Evolutionary conservation across 1,140 invertebrate genomes (phyloP), one percentile per base, ranked within the genome.

Genomic region (Scylla paramamosain): DNA sequence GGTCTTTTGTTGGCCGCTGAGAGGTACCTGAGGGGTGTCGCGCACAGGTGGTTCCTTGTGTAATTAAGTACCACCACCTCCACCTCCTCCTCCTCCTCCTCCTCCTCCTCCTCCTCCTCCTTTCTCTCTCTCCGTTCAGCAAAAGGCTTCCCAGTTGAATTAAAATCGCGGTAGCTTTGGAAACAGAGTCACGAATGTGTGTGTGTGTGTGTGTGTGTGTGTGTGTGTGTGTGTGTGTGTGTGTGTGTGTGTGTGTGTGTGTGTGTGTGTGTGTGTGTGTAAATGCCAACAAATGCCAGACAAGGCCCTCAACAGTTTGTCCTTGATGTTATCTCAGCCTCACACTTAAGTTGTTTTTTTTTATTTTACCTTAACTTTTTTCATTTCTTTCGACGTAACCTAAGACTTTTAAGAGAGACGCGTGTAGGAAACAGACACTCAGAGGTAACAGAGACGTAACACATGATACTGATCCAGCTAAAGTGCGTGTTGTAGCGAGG

Each of bases 211-310:
- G 90, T 91, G 90, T 91, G 46, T 91, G 90, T 91, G 90, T 91
- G 90, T 91, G 90, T 59, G 90, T 91, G 90, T 91, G 90, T 91
- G 90, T 91, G 46, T 91, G 90, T 91, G 90, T 91, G 90, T 91
- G 89, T 91, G 89, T 91, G 89, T 48, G 89, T 46, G 39, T 46
- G 39, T 46, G 14, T 91, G 46, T 91, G 90, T 67, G 90, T 91
- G 90, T 91, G 90, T 28, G 90, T 91, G 90, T 91, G 90, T 67
- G 39, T 46, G 39, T 25, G 46, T 52, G 46, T 91, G 46, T 52
- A 20, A 28, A 20, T 52, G 29, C 59, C 6, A 12, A 59, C 31
- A 59, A 32, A 59, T 32, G 25, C 59, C 86, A 16, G 45, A 10
- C 86, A 88, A 45, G 31, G 31, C 31, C 86, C 7, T 46, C 31